A percentile compares a stretch with the other conserved stretches of the same genome.
Evolutionary conservation across 2,888 invertebrate species (phyloP).

Genomic region (Tiphia femorata): DNA sequence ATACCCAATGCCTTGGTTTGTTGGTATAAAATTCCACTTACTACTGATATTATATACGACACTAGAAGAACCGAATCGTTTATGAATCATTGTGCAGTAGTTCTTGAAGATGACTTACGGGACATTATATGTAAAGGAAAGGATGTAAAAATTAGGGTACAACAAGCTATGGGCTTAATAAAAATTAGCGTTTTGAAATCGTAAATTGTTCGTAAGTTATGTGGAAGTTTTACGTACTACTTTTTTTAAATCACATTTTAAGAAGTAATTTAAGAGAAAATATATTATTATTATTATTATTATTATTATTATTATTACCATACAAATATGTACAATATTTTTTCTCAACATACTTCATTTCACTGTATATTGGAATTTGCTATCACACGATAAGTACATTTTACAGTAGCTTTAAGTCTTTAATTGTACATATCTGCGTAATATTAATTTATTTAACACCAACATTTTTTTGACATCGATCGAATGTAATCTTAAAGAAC

Average conservation of each 20-base stretch:
- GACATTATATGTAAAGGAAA: conserved; percentile 29
- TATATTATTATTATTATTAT: conserved; percentile 4
- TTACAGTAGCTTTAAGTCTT: not conserved
- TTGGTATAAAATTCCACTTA: conserved; percentile 51
- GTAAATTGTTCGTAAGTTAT: no score
- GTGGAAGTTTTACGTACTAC: no score
- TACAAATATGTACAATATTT: conserved; percentile 9
- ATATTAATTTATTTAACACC: no score
- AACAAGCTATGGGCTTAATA: conserved; percentile 47
- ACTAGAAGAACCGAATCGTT: conserved; percentile 50
- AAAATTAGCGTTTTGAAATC: conserved; percentile 33
- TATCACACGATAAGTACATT: not conserved
- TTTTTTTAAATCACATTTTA: no score
- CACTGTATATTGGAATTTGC: not conserved
- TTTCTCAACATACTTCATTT: no score
- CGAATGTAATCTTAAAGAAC: no score
- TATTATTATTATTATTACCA: conserved; percentile 25
- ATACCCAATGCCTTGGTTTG: conserved; percentile 53
- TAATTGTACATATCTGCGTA: not conserved
- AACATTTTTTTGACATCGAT: no score
- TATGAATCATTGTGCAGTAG: conserved; percentile 54
- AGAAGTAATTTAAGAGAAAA: not conserved
- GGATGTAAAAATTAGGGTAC: conserved; percentile 46
- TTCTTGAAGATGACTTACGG: conserved; percentile 48
- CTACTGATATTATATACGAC: conserved; percentile 29